Evolutionary conservation across 2,113 vertebrate species (phyloP).

Genomic region (Strix aluco): DNA sequence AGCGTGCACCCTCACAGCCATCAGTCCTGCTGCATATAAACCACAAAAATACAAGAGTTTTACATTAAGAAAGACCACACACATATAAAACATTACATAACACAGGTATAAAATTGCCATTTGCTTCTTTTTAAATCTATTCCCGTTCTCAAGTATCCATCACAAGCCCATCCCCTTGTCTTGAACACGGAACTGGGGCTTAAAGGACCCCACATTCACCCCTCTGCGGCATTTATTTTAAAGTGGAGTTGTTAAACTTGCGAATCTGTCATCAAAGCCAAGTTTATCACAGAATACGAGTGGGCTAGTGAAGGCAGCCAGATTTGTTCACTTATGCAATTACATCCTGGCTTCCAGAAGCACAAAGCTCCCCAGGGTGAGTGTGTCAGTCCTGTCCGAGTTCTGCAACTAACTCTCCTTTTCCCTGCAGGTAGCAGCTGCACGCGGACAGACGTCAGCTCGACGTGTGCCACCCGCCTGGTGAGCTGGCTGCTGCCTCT

Average conservation of each 20-base stretch:
- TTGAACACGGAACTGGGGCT: slow-evolving; percentile 34
- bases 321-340: fast-evolving
- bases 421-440: background rate
- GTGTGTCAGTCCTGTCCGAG: fast-evolving
- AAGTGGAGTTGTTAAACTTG: background rate
- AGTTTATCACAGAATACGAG: background rate
- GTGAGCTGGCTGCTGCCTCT: background rate
- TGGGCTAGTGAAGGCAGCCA: background rate
- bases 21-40: slow-evolving; percentile 94
- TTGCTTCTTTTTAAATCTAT: slow-evolving; percentile 56
- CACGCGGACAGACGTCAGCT: fast-evolving
- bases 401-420: background rate
- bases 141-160: slow-evolving; percentile 52
- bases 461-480: fast-evolving
- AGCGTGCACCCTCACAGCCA: slow-evolving; percentile 87
- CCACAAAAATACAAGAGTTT: slow-evolving; percentile 91
- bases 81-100: slow-evolving; percentile 95
- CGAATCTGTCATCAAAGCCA: slow-evolving; percentile 38
- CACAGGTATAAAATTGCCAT: slow-evolving; percentile 89
- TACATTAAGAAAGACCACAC: slow-evolving; percentile 94
- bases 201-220: background rate
- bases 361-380: background rate
- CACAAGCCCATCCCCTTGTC: slow-evolving; percentile 55
- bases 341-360: background rate
- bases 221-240: background rate